Evolutionary conservation across 2,888 invertebrate genomes (phyloP).

Genomic region (Pheosia gnoma): DNA sequence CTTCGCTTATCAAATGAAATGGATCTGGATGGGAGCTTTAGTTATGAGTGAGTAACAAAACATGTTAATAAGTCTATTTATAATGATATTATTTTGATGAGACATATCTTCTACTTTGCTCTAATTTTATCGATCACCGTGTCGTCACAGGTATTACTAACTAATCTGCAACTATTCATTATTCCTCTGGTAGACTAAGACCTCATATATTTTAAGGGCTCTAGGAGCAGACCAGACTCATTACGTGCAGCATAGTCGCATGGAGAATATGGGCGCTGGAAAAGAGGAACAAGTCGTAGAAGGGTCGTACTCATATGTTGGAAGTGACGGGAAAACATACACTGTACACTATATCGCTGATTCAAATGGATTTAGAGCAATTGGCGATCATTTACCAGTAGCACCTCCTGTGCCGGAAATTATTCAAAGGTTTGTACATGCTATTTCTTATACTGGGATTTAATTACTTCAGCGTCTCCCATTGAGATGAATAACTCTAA

Average conservation of each 20-base stretch:
- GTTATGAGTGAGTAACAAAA: constrained; percentile 76
- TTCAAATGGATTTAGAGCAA: constrained; percentile 90
- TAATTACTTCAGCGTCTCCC: too few species aligned
- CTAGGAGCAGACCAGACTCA: constrained; percentile 81
- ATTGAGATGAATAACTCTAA: too few species aligned
- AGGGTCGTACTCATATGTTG: constrained; percentile 86
- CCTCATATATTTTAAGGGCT: constrained; percentile 55
- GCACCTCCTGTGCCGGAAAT: constrained; percentile 90
- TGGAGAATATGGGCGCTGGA: constrained; percentile 83
- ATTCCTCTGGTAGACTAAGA: background rate
- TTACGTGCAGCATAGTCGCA: constrained; percentile 81
- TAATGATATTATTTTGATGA: too few species aligned
- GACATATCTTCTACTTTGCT: too few species aligned
- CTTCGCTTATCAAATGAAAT: constrained; percentile 81
- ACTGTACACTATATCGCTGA: constrained; percentile 89
- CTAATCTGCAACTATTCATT: background rate
- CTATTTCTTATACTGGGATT: too few species aligned
- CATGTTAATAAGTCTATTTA: background rate
- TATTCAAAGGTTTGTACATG: constrained; percentile 79
- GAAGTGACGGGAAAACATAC: constrained; percentile 85
- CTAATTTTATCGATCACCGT: too few species aligned
- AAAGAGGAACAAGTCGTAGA: constrained; percentile 85
- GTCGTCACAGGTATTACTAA: background rate
- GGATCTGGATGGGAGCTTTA: constrained; percentile 83
- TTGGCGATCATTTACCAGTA: constrained; percentile 90